Conservation (phyloP, 2,888 invertebrate genomes). For the Trachelus iudaicus region DNA sequence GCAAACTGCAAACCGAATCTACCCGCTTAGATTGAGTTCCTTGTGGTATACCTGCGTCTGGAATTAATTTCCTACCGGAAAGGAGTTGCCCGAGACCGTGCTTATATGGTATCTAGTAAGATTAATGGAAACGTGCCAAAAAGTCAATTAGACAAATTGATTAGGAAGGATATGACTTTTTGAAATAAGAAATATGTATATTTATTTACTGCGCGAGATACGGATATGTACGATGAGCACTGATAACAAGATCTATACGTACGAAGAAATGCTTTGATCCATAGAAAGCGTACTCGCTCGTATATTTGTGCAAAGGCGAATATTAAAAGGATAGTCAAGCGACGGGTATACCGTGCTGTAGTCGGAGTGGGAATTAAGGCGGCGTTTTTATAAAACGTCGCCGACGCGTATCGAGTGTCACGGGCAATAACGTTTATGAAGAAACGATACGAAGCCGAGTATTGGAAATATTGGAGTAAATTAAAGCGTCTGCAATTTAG, state of each 20-base stretch:
- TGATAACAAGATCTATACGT: not conserved
- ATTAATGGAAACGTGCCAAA: not conserved
- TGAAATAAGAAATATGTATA: not conserved
- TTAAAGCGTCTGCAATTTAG: not conserved
- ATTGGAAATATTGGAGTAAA: not conserved
- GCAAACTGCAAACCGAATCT: constrained; percentile 50
- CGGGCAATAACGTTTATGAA: not conserved
- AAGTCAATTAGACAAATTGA: not conserved
- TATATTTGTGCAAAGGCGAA: not conserved
- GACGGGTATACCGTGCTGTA: not conserved
- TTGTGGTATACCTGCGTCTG: constrained; percentile 44
- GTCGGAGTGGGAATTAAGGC: not conserved
- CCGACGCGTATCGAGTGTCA: not conserved
- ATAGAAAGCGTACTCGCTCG: not conserved
- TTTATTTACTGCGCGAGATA: not conserved
- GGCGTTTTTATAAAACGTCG: not conserved
- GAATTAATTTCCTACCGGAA: constrained; percentile 41
- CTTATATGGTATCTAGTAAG: not conserved
- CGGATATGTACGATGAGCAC: not conserved
- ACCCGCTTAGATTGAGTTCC: constrained; percentile 50
- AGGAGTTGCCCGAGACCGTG: not conserved
- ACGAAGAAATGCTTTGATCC: not conserved
- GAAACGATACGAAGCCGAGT: not conserved
- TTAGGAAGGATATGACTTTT: not conserved
- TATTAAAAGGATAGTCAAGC: not conserved